Evolutionary conservation across 2,113 vertebrate genomes (phyloP).

Genomic region (Lycocorax pyrrhopterus): DNA sequence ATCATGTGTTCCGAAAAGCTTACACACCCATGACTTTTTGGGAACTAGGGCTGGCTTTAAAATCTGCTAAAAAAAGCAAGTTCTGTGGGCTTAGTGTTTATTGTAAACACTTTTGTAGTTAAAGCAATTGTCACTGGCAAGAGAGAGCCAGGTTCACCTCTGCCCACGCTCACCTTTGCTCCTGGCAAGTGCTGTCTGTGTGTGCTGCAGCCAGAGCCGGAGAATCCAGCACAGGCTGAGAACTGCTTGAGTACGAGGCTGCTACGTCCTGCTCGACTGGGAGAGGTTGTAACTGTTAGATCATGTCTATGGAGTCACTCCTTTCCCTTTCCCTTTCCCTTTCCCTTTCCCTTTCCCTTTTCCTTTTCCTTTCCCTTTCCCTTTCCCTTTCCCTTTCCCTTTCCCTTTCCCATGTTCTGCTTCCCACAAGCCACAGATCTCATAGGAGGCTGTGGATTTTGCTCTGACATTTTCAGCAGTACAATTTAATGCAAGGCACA

Average conservation of each 20-base stretch:
- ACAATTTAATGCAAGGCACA: neutral
- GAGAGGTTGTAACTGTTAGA: neutral
- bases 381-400: too few relatives aligned
- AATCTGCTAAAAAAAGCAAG: neutral
- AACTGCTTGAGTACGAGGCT: neutral
- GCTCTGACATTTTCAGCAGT: neutral
- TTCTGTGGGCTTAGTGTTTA: neutral
- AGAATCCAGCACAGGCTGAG: neutral
- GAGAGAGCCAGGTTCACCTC: neutral
- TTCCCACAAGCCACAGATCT: neutral
- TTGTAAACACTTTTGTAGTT: neutral
- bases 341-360: too few relatives aligned
- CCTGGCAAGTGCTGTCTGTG: neutral
- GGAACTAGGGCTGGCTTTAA: neutral
- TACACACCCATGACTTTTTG: neutral
- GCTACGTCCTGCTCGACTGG: neutral
- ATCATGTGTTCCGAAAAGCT: neutral
- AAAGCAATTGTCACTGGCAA: neutral
- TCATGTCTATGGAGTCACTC: neutral
- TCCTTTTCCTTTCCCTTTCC: too few relatives aligned
- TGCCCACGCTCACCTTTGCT: neutral
- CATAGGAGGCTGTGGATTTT: neutral
- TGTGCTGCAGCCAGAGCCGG: neutral
- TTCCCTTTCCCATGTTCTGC: neutral
- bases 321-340: rapidly evolving